Base-by-base conservation (phyloP, 2,113 vertebrate species). In the Thamnophis sirtalis region DNA sequence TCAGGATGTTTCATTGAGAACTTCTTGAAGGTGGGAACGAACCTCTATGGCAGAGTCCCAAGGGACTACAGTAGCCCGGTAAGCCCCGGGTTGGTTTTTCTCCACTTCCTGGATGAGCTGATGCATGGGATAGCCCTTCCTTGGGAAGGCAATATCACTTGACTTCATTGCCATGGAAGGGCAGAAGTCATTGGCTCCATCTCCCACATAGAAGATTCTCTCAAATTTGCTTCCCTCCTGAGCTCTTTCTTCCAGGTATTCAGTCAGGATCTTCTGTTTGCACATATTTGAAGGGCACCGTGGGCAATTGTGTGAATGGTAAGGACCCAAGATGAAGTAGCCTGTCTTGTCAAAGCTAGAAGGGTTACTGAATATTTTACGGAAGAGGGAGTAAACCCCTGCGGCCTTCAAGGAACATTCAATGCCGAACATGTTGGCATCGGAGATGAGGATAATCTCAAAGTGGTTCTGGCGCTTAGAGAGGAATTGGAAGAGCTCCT, bases 151-250 rank as follows among this genome's bases (percentile, higher is more conserved):
- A 93, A 99, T 97, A 38, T 99, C 99, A 0, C 97, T 96, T 0
- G 97, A 95, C 0, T 96, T 97, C 95, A 99, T 96, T 5, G 97
- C 53, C 28, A 96, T 93, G 0, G 98, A 97, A 0, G 99, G 99
- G 93, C 99, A 99, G 97, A 99, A 99, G 95, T 99, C 99, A 63
- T 99, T 99, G 96, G 98, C 98, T 0, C 99, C 99, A 0, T 99
- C 99, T 0, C 99, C 99, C 0, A 99, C 97, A 80, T 99, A 99
- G 96, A 99, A 97, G 3, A 99, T 93, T 84, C 97, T 97, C 96
- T 99, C 98, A 88, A 98, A 99, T 1, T 97, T 97, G 26, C 97
- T 97, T 13, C 97, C 97, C 93, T 99, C 98, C 88, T 96, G 97
- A 26, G 97, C 97, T 92, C 98, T 95, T 95, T 98, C 98, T 0